A percentile compares a stretch with the other conserved stretches of the same genome.
Conservation (phyloP, 2,888 invertebrate genomes). For the Flabesymbios commensalis region DNA sequence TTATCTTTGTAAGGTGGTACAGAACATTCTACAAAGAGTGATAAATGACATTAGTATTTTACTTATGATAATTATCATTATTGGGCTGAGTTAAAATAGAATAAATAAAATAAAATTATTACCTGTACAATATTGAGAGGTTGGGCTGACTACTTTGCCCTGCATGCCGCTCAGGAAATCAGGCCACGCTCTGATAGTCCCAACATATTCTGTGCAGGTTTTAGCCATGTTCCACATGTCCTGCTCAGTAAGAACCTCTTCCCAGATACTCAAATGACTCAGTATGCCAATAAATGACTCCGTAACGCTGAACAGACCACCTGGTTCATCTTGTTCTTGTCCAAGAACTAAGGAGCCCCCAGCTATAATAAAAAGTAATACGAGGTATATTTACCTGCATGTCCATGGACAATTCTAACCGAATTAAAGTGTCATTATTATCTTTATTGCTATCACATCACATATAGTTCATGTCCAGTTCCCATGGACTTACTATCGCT, state of each 20-base stretch:
- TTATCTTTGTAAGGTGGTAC: too few relatives aligned
- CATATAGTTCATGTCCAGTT: too few relatives aligned
- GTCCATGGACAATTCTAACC: too few relatives aligned
- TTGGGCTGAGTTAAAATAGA: too few relatives aligned
- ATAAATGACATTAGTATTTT: too few relatives aligned
- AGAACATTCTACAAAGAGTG: too few relatives aligned
- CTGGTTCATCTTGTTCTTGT: slow-evolving; percentile 72
- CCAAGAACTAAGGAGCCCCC: slow-evolving; percentile 70
- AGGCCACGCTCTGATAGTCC: slow-evolving; percentile 70
- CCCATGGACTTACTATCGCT: too few relatives aligned
- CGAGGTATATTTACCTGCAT: too few relatives aligned
- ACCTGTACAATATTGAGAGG: slow-evolving; percentile 68
- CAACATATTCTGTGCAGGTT: slow-evolving; percentile 63
- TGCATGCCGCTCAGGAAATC: slow-evolving; percentile 66
- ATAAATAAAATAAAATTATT: slow-evolving; percentile 30
- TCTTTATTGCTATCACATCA: too few relatives aligned
- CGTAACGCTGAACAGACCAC: slow-evolving; percentile 70
- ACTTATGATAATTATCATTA: too few relatives aligned
- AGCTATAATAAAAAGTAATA: slow-evolving; percentile 38
- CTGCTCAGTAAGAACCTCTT: slow-evolving; percentile 60
- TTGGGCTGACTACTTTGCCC: slow-evolving; percentile 66
- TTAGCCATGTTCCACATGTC: slow-evolving; percentile 57
- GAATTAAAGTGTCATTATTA: too few relatives aligned
- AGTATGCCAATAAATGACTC: slow-evolving; percentile 73
- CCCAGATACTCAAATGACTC: slow-evolving; percentile 70